Base-by-base conservation (phyloP, 2,888 invertebrate species). In the Thymelicus acteon region DNA sequence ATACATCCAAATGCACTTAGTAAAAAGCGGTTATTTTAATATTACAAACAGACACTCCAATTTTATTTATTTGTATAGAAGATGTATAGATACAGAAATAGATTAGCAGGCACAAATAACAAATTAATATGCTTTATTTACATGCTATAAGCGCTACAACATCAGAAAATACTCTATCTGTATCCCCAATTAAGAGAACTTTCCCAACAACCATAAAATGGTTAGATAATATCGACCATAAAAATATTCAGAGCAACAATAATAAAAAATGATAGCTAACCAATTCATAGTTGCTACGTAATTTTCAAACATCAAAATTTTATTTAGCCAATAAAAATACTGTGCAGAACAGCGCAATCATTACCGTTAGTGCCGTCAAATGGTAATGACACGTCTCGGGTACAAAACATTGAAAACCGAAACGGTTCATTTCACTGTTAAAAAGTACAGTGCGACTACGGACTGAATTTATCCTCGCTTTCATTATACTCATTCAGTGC, bases 401-500 rank as follows among this genome's bases (percentile, higher is more conserved):
- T 40, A 70, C 58, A 70, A 70, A 70, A 70, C 70, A 63, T 52
- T 70, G 70, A 70, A 70, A 70, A 70, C 70, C 64, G 49, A 58
- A 70, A 70, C 64, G 64, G 70, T 70, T 70, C 69, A 69, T 69
- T 69, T 63, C 64, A 64, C 70, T 49, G 70, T 60, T 70, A 70
- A 70, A 69, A 70, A 64, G 63, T 70, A 70, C 49, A 44, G 63
- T 58, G 19, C 58, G 39, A 63, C 24, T 64, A 48, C 48, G 62
- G 62, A 58, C 48, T 15, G 69, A 69, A 69, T 69, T 69, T 69
- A 69, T 69, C 39, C 63, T 58, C 63, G 63, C 39, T 64, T 69
- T 64, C 61, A 69, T 69, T 64, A 57, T 62, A 31, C 47, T 13
- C 47, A 62, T 68, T 67, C 67, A 61, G 67, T 68, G 62, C 57